Conservation (phyloP, 2,888 invertebrate species). For the Leptarthrus brevirostris region DNA sequence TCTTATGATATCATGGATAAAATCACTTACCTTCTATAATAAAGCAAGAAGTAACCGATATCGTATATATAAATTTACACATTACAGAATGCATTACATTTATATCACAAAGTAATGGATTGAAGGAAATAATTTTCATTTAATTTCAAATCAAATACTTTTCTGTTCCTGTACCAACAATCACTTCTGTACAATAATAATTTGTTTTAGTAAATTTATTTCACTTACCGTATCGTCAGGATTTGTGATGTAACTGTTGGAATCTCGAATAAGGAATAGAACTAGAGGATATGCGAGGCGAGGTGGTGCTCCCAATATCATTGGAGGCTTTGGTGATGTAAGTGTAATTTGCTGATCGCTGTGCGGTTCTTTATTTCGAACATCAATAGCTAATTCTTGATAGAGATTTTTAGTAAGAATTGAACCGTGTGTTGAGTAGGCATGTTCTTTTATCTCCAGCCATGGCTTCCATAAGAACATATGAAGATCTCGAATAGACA, state of each 20-base stretch:
- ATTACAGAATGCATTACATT: no score
- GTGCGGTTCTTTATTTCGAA: constrained; percentile 74
- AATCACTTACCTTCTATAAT: no score
- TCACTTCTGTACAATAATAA: no score
- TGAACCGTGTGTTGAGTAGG: constrained; percentile 45
- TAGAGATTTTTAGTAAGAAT: constrained; percentile 56
- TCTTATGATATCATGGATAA: no score
- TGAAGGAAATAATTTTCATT: no score
- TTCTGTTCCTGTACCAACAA: no score
- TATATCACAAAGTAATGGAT: no score
- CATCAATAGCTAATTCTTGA: constrained; percentile 57
- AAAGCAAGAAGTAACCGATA: no score
- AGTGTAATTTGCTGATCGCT: constrained; percentile 75
- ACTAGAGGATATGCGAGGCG: constrained; percentile 82
- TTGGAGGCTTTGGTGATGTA: constrained; percentile 72
- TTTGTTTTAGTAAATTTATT: not conserved
- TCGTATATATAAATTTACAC: no score
- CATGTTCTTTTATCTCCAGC: constrained; percentile 73
- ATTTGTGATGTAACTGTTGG: constrained; percentile 72
- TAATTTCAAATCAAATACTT: no score
- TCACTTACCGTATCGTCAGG: constrained; percentile 83
- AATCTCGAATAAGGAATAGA: constrained; percentile 77
- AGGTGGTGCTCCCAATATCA: constrained; percentile 79
- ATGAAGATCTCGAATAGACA: constrained; percentile 80
- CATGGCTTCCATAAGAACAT: constrained; percentile 81